These are phyloP conservation scores for Leucophenga varia DNA, from an alignment of 1,140 invertebrate genomes.

Conservation along the genomic window DNA sequence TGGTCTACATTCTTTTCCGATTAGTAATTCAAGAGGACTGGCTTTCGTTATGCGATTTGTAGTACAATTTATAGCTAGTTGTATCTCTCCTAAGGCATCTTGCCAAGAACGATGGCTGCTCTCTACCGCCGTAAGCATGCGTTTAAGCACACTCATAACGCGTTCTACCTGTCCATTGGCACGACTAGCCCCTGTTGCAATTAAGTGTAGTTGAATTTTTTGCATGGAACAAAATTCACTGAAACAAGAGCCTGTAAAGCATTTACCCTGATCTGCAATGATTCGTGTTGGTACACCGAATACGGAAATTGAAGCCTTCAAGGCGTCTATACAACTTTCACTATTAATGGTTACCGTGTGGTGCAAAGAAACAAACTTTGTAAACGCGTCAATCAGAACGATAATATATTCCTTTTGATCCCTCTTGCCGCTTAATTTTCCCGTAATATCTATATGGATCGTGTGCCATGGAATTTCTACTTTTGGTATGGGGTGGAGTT, in stretches of 20 bases:
- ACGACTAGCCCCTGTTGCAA: not conserved
- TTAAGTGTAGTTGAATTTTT: not conserved
- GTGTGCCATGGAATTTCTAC: no score
- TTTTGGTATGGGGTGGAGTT: no score
- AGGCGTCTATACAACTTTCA: not conserved
- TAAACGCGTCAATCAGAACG: not conserved
- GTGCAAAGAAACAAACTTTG: not conserved
- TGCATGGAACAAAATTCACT: not conserved
- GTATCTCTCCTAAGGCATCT: not conserved
- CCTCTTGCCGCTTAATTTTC: no score
- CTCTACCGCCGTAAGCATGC: not conserved
- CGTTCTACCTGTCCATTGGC: not conserved
- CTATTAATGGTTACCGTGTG: not conserved
- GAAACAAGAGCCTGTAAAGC: no score
- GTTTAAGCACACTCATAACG: not conserved
- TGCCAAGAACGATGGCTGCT: not conserved
- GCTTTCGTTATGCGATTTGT: constrained; percentile 4
- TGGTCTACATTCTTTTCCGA: not conserved
- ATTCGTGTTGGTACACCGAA: not conserved
- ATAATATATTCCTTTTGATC: no score
- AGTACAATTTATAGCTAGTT: constrained; percentile 4
- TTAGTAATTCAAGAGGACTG: not conserved
- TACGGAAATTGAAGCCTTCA: not conserved
- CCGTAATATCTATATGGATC: no score
- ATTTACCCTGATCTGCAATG: not conserved